These are phyloP conservation scores for Hetaerina americana DNA, from an alignment of 1,140 invertebrate genomes.

Conservation along the genomic window DNA sequence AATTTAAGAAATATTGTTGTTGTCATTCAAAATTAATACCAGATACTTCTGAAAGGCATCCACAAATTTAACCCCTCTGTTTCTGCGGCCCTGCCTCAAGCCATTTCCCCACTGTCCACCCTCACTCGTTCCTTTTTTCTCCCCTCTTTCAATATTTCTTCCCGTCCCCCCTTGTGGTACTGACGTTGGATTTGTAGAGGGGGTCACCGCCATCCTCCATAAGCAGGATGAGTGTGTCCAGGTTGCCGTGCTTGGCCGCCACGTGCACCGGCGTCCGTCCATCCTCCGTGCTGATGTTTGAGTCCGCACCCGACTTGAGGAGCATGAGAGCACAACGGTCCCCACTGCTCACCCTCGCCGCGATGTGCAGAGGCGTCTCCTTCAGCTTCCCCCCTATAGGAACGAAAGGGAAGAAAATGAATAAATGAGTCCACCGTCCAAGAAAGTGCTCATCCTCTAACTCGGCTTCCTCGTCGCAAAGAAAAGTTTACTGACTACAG, in stretches of 20 bases:
- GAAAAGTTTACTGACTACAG: no score
- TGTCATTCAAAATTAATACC: no score
- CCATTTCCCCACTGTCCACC: no score
- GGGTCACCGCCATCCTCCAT: constrained; percentile 86
- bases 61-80: no score
- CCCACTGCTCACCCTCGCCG: constrained; percentile 80
- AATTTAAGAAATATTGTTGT: no score
- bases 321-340: constrained; percentile 95
- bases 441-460: no score
- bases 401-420: background rate
- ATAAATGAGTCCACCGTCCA: no score
- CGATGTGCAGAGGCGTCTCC: constrained; percentile 92
- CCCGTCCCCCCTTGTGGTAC: constrained; percentile 4
- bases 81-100: no score
- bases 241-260: constrained; percentile 75
- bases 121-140: no score
- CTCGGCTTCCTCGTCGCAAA: no score
- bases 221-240: constrained; percentile 69
- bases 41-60: no score
- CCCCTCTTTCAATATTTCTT: no score
- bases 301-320: constrained; percentile 90
- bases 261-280: constrained; percentile 90
- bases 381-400: constrained; percentile 60
- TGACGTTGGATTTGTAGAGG: constrained; percentile 75
- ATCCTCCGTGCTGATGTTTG: constrained; percentile 83